A percentile compares a stretch with the other conserved stretches of the same genome.
phyloP scores from a whole-genome alignment of 2,888 invertebrate genomes.

The Euzetes globulus region DNA sequence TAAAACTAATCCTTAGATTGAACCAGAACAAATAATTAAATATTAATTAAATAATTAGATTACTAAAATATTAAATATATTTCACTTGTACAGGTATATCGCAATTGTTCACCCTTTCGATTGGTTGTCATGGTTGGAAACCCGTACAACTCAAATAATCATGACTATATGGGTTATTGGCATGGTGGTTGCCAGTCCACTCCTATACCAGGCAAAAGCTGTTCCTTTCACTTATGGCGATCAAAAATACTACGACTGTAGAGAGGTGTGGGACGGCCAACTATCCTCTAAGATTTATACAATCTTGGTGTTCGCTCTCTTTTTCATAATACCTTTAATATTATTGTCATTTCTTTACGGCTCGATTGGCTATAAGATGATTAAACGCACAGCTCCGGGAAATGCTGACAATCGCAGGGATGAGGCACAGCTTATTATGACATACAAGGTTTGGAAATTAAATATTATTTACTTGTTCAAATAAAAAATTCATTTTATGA shows the following conservation, averaged over 20 bases:
- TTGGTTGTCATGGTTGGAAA: not conserved
- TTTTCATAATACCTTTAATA: conserved; percentile 48
- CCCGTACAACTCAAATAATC: not conserved
- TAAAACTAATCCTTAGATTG: too few species aligned
- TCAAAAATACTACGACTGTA: not conserved
- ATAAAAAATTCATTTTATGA: too few species aligned
- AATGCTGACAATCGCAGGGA: not conserved
- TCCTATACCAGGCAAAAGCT: not conserved
- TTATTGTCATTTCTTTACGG: conserved; percentile 49
- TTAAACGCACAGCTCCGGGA: not conserved
- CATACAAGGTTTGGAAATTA: not conserved
- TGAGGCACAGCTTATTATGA: not conserved
- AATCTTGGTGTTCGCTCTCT: conserved; percentile 43
- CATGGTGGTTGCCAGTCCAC: conserved; percentile 2
- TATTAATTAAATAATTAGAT: too few species aligned
- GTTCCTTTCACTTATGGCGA: not conserved
- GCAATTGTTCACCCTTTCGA: not conserved
- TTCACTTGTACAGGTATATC: not conserved
- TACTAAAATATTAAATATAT: too few species aligned
- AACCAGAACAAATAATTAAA: too few species aligned
- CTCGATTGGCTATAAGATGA: conserved; percentile 45
- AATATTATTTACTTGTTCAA: too few species aligned
- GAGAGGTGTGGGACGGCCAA: conserved; percentile 23
- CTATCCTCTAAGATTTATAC: conserved; percentile 22
- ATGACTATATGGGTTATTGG: not conserved